phyloP scores from a whole-genome alignment of 2,888 invertebrate species.

The Lymantria monacha region DNA sequence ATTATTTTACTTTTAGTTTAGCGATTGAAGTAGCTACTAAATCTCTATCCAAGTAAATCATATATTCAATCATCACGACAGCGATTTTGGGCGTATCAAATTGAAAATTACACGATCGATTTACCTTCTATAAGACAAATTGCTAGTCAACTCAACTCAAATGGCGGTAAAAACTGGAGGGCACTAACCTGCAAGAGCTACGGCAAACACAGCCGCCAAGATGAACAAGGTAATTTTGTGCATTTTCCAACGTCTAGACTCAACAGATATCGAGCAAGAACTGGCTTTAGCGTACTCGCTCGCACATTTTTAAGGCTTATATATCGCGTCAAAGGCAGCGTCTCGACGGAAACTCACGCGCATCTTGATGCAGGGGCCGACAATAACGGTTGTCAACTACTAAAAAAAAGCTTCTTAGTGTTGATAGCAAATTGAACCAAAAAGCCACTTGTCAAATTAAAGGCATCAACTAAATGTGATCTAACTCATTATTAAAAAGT shows the following conservation, averaged over 20 bases:
- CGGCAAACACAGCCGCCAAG: slow-evolving; percentile 59
- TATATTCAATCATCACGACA: no score
- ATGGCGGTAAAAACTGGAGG: slow-evolving; percentile 61
- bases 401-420: slow-evolving; percentile 55
- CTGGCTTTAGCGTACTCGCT: slow-evolving; percentile 55
- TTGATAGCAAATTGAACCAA: slow-evolving; percentile 34
- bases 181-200: slow-evolving; percentile 77
- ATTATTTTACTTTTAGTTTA: no score
- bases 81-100: no score
- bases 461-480: neutral
- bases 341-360: slow-evolving; percentile 46
- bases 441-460: slow-evolving; percentile 16
- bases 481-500: neutral
- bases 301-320: slow-evolving; percentile 57
- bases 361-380: slow-evolving; percentile 46
- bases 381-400: slow-evolving; percentile 54
- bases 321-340: slow-evolving; percentile 35
- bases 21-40: no score
- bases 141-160: slow-evolving; percentile 16
- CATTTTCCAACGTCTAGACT: slow-evolving; percentile 58
- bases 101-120: no score
- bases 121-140: neutral
- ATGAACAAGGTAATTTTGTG: slow-evolving; percentile 57
- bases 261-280: slow-evolving; percentile 51
- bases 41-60: no score